phyloP scores from a whole-genome alignment of 2,888 invertebrate genomes.

The Chromoteleia sp. region DNA sequence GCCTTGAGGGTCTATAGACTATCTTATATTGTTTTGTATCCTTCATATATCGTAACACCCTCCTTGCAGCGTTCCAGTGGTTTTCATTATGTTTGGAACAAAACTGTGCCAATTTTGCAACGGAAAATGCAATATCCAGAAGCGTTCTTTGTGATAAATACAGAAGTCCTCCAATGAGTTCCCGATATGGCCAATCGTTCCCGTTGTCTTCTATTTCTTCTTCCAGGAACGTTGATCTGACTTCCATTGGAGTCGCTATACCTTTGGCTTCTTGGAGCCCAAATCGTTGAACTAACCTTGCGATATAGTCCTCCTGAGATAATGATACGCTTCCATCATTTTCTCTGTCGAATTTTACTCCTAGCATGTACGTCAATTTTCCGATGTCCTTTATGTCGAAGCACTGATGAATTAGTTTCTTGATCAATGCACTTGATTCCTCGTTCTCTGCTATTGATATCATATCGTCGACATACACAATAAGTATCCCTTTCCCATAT shows the following conservation, averaged over 20 bases:
- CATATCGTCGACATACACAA: slow-evolving; percentile 68
- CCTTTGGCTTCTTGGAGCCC: slow-evolving; percentile 56
- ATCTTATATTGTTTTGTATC: slow-evolving; percentile 50
- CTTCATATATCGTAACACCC: slow-evolving; percentile 53
- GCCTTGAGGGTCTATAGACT: slow-evolving; percentile 24
- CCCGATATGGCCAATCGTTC: slow-evolving; percentile 57
- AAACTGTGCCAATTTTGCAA: slow-evolving; percentile 58
- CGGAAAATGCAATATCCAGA: slow-evolving; percentile 66
- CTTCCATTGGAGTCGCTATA: slow-evolving; percentile 61
- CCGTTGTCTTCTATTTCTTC: slow-evolving; percentile 10
- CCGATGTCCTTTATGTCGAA: slow-evolving; percentile 66
- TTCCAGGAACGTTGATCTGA: slow-evolving; percentile 45
- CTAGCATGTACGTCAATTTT: slow-evolving; percentile 58
- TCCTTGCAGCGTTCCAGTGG: slow-evolving; percentile 64
- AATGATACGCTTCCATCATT: slow-evolving; percentile 28
- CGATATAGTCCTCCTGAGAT: slow-evolving; percentile 57
- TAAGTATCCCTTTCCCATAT: slow-evolving; percentile 39
- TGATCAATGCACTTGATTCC: slow-evolving; percentile 16
- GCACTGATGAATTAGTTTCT: slow-evolving; percentile 1
- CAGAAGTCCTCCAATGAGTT: slow-evolving; percentile 61
- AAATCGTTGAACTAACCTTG: slow-evolving; percentile 57
- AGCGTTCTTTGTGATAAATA: slow-evolving; percentile 65
- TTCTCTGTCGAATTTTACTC: slow-evolving; percentile 52
- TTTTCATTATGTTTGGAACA: slow-evolving; percentile 31
- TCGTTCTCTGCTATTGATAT: slow-evolving; percentile 58